phyloP scores from a whole-genome alignment of 1,140 invertebrate genomes.

The Pygmarrhopalites habei region DNA sequence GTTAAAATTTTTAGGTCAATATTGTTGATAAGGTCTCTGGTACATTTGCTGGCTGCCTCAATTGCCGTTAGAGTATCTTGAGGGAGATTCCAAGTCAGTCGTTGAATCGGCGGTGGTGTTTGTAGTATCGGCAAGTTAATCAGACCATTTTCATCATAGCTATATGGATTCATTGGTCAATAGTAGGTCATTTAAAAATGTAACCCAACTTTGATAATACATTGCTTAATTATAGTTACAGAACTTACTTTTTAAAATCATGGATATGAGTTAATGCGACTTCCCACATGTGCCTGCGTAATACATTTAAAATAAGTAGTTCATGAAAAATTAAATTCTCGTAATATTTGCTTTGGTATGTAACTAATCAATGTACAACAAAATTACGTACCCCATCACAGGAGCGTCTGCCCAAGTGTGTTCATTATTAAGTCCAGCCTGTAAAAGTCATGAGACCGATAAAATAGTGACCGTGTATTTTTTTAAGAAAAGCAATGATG shows the following conservation, averaged over 20 bases:
- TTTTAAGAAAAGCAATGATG: not conserved
- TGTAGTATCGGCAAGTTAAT: conserved; percentile 63
- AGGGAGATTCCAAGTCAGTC: conserved; percentile 76
- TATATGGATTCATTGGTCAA: conserved; percentile 42
- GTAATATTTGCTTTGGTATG: not conserved
- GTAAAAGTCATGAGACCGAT: conserved; percentile 44
- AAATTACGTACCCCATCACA: no score
- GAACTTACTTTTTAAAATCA: conserved; percentile 52
- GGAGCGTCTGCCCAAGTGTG: conserved; percentile 72
- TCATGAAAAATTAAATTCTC: no score
- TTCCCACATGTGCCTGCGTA: conserved; percentile 74
- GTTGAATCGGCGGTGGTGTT: conserved; percentile 68
- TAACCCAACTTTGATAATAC: not conserved
- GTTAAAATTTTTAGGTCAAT: conserved; percentile 79
- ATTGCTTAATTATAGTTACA: not conserved
- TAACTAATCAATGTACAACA: not conserved
- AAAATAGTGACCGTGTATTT: not conserved
- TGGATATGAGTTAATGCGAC: conserved; percentile 63
- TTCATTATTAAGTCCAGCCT: conserved; percentile 93
- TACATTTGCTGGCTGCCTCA: conserved; percentile 47
- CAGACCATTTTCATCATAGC: conserved; percentile 74
- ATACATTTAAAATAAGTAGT: conserved; percentile 13
- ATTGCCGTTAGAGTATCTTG: conserved; percentile 58
- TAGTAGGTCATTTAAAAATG: not conserved
- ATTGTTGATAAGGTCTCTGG: conserved; percentile 58